Base-by-base conservation (phyloP, 2,113 vertebrate species). In the Dromas ardeola region DNA sequence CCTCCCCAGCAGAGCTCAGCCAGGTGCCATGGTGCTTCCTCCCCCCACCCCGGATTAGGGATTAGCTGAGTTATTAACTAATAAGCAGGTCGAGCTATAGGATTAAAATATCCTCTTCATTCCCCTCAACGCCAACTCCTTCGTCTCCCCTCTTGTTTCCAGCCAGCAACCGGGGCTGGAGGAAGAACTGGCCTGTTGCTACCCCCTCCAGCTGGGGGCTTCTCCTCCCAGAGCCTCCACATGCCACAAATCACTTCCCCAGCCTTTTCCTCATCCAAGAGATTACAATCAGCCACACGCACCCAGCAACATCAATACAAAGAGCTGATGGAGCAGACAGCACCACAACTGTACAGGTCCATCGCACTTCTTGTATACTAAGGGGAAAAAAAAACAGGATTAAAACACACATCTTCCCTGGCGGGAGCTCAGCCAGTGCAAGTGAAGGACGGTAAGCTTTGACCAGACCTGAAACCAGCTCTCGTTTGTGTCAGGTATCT, bases 171-270 rank as follows among this genome's bases (percentile, higher is more conserved):
- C 0, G 5, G 27, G 29, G 5, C 29, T 7, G 10, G 23, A 47
- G 55, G n/a, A 74, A 81, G 76, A 45, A 18, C 19, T 3, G 23
- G 22, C 10, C 15, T 1, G 3, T 47, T 10, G 59, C 90, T 29
- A 14, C 61, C 61, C 47, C 10, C 1, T 15, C 76, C 58, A 11
- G 3, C 49, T 22, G 42, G 26, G 67, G 29, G 36, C 15, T 6
- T 12, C 32, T 13, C 58, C 23, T 53, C 26, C 80, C 42, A 0
- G 23, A 13, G 23, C 50, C 53, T 0, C 69, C 76, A 2, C 8
- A 0, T 2, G 2, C 2, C 1, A 71, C 56, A 9, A 36, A 36
- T 12, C 47, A 3, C 74, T 30, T 8, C 1, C 4, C 42, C 2
- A 0, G 56, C 15, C 2, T 55, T 50, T 50, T 38, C 55, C 45